phyloP scores from a whole-genome alignment of 2,888 invertebrate species.

The Agrotis ipsilon region DNA sequence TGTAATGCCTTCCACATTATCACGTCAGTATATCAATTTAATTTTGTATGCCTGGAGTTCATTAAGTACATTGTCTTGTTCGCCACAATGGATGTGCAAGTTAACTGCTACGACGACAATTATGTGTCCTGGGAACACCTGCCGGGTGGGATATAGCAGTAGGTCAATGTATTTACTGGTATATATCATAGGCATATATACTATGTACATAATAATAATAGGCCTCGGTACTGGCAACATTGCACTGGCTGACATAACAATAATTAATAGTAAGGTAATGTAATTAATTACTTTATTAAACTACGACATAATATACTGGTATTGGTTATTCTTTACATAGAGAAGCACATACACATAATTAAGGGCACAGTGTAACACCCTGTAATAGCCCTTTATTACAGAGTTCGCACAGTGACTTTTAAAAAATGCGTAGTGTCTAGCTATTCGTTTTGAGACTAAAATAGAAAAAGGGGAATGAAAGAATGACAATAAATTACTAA shows the following conservation, averaged over 20 bases:
- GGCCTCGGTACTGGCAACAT: background rate
- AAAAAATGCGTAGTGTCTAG: no score
- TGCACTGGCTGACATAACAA: no score
- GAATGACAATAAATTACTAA: background rate
- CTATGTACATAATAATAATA: background rate
- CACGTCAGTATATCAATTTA: slow-evolving; percentile 59
- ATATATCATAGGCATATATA: background rate
- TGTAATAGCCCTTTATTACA: no score
- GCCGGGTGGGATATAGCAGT: slow-evolving; percentile 14
- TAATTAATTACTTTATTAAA: background rate
- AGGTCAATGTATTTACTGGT: slow-evolving; percentile 16
- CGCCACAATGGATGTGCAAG: slow-evolving; percentile 64
- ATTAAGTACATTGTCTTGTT: slow-evolving; percentile 69
- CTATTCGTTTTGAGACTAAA: no score
- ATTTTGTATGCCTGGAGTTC: slow-evolving; percentile 53
- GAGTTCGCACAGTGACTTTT: no score
- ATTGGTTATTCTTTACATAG: no score
- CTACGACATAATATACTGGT: no score
- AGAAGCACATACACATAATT: no score
- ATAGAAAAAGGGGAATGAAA: background rate
- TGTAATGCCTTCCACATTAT: slow-evolving; percentile 43
- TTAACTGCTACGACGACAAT: slow-evolving; percentile 61
- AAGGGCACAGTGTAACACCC: no score
- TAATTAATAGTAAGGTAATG: no score
- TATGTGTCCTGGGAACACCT: slow-evolving; percentile 51